These are phyloP conservation scores for Eidolon helvum DNA, from an alignment of 2,113 vertebrate species.

Conservation along the genomic window DNA sequence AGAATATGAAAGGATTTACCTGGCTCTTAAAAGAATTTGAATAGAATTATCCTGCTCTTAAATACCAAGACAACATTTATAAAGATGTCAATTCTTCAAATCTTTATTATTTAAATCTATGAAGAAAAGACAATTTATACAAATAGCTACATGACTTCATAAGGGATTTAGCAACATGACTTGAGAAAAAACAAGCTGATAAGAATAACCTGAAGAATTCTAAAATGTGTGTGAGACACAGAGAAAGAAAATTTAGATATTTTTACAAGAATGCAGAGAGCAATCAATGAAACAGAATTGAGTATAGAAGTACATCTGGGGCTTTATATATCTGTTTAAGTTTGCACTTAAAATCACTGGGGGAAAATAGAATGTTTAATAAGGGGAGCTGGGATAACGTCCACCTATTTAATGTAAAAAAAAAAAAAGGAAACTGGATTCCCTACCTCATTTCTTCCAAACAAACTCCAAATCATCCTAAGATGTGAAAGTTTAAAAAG, in stretches of 20 bases:
- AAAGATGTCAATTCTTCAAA: background rate
- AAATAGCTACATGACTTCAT: background rate
- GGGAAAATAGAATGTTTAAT: background rate
- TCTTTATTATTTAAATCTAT: background rate
- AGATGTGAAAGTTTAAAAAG: background rate
- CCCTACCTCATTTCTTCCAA: background rate
- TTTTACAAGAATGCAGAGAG: background rate
- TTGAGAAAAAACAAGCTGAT: conserved; percentile 13
- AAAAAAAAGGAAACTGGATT: background rate
- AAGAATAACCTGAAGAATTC: background rate
- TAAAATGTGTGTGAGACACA: background rate
- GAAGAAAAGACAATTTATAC: background rate
- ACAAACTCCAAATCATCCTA: background rate
- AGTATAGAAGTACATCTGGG: background rate
- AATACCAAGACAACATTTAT: background rate
- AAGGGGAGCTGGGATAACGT: background rate
- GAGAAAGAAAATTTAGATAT: background rate
- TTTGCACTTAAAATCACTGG: background rate
- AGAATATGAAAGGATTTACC: background rate
- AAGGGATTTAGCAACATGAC: background rate
- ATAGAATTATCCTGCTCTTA: background rate
- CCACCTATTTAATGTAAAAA: background rate
- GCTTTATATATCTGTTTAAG: background rate
- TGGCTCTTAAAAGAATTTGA: background rate
- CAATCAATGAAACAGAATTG: background rate